These are phyloP conservation scores for Lepisosteus osseus DNA, from an alignment of 2,113 vertebrate species.

Conservation along the genomic window DNA sequence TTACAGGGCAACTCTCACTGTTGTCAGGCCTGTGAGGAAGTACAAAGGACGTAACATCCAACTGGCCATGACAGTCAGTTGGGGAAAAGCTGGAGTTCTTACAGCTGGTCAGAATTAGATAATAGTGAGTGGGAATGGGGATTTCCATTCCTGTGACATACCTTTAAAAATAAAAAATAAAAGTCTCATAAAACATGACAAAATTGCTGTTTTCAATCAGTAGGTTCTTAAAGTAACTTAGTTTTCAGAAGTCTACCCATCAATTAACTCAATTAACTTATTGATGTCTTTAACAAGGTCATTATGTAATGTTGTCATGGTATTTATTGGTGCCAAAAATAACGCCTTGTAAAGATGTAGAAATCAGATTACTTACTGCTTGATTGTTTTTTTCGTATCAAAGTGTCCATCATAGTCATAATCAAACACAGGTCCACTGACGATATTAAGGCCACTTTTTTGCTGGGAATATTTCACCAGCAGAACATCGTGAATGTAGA, in stretches of 20 bases:
- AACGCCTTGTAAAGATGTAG: too few relatives aligned
- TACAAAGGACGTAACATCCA: constrained; percentile 75
- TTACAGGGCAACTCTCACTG: constrained; percentile 83
- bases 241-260: not conserved
- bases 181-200: not conserved
- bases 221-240: too few relatives aligned
- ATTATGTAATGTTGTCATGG: too few relatives aligned
- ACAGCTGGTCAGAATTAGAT: constrained; percentile 85
- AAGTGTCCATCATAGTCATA: constrained; percentile 80
- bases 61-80: constrained; percentile 54
- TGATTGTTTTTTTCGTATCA: constrained; percentile 57
- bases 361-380: constrained; percentile 60
- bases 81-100: constrained; percentile 53
- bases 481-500: constrained; percentile 73
- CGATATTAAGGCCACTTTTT: constrained; percentile 82
- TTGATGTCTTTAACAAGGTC: not conserved
- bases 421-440: constrained; percentile 92
- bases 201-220: not conserved
- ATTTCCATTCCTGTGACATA: constrained; percentile 43
- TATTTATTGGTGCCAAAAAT: too few relatives aligned
- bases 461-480: constrained; percentile 67
- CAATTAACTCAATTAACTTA: not conserved
- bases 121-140: constrained; percentile 86
- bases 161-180: constrained; percentile 52
- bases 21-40: constrained; percentile 84